Conservation (phyloP, 2,113 vertebrate genomes). For the Psittacara wagleri region DNA sequence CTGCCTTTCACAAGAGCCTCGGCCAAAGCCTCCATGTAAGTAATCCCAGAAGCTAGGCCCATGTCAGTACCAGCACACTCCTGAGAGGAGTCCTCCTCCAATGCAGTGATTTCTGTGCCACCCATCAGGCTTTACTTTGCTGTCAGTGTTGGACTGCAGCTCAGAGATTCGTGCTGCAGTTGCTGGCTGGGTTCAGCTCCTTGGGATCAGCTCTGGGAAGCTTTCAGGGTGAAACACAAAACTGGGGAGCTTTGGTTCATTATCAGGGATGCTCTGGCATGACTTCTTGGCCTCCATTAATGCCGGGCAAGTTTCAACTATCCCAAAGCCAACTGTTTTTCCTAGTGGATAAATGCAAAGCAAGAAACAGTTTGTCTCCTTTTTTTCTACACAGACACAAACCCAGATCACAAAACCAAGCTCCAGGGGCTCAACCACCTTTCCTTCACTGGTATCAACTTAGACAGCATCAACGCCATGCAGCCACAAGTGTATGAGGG, state of each 20-base stretch:
- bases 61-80: fast-evolving
- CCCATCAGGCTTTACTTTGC: background rate
- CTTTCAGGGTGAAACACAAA: background rate
- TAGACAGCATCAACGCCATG: background rate
- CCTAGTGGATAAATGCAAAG: background rate
- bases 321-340: background rate
- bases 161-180: background rate
- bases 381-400: background rate
- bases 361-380: background rate
- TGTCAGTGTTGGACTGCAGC: background rate
- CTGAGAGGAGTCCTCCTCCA: background rate
- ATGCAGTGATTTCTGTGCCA: background rate
- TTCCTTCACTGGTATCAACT: background rate
- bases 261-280: background rate
- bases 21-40: background rate
- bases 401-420: background rate
- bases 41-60: background rate
- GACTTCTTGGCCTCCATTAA: background rate
- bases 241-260: background rate
- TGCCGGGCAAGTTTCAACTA: background rate
- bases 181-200: background rate
- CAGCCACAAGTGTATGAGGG: background rate
- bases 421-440: background rate
- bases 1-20: background rate
- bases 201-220: background rate